phyloP scores from a whole-genome alignment of 1,140 invertebrate genomes.

The Panulirus ornatus region DNA sequence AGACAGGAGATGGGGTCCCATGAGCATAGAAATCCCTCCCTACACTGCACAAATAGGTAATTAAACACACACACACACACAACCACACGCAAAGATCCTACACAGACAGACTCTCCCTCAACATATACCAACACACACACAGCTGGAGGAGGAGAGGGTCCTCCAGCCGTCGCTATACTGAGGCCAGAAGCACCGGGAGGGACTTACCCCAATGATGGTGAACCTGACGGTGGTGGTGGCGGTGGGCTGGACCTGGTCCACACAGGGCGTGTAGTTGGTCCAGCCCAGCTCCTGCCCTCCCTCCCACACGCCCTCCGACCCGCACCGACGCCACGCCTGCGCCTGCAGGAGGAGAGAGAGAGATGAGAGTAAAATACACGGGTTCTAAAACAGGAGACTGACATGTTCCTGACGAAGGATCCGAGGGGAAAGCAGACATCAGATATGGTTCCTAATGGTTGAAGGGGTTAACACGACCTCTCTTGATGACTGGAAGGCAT shows the following conservation, averaged over 20 bases:
- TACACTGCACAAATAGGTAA: not conserved
- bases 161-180: no score
- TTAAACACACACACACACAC: slow-evolving; percentile 13
- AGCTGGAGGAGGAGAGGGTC: no score
- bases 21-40: no score
- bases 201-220: not conserved
- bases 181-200: no score
- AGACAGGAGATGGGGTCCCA: no score
- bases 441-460: not conserved
- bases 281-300: slow-evolving; percentile 25
- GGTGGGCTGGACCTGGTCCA: not conserved
- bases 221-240: not conserved
- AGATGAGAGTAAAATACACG: not conserved
- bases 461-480: no score
- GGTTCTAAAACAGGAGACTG: no score
- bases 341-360: slow-evolving; percentile 4
- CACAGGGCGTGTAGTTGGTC: slow-evolving; percentile 54
- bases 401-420: no score
- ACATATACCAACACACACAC: slow-evolving; percentile 2
- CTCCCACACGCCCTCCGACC: slow-evolving; percentile 39
- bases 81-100: not conserved
- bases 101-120: not conserved
- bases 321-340: slow-evolving; percentile 48
- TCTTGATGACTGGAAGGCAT: no score
- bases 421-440: not conserved